Conservation (phyloP, 1,140 invertebrate genomes). For the Diorhabda carinulata region DNA sequence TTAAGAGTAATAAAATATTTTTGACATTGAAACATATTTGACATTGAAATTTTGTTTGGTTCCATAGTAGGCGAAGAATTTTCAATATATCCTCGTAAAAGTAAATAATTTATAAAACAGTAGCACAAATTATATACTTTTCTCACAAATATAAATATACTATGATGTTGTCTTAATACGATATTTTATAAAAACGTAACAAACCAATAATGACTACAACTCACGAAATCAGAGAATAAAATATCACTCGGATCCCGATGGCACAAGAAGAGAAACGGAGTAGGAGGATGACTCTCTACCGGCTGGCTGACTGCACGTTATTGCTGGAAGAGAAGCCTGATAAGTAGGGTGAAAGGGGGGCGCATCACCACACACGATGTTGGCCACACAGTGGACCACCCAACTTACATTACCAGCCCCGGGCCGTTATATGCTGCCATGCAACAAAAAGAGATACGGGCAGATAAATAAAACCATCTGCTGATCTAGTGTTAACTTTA, state of each 20-base stretch:
- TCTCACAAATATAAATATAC: no score
- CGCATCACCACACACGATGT: conserved; percentile 35
- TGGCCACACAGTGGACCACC: conserved; percentile 40
- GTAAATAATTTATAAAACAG: no score
- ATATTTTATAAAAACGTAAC: no score
- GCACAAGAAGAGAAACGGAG: not conserved
- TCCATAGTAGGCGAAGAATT: no score
- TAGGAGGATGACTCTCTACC: not conserved
- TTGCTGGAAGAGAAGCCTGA: conserved; percentile 10
- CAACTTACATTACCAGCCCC: conserved; percentile 36
- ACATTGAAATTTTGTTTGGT: no score
- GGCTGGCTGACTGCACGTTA: not conserved
- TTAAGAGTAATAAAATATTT: no score
- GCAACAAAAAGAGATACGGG: not conserved
- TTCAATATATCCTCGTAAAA: no score
- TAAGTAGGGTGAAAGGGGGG: conserved; percentile 14
- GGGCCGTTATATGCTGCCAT: conserved; percentile 11
- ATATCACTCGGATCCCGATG: not conserved
- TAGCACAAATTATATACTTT: no score
- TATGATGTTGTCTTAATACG: no score
- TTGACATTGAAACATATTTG: no score
- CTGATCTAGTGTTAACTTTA: not conserved
- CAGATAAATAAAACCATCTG: not conserved
- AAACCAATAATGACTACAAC: not conserved
- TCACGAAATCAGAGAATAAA: not conserved